Evolutionary conservation across 2,113 vertebrate species (phyloP).

Genomic region (Procavia capensis): DNA sequence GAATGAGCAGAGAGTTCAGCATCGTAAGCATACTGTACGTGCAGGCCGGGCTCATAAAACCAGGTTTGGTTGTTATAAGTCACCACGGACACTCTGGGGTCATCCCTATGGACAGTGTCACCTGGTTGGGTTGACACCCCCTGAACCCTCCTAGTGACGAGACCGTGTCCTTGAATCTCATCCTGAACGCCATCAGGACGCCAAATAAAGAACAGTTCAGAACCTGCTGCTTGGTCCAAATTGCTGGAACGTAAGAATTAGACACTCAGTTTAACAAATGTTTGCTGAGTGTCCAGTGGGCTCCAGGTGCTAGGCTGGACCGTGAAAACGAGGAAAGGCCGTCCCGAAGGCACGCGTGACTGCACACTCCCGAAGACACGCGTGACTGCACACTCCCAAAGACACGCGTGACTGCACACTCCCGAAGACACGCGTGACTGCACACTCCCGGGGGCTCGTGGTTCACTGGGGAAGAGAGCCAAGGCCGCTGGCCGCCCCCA

Average conservation of each 20-base stretch:
- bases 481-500: not conserved
- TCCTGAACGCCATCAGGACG: not conserved
- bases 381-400: no score
- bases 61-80: no score
- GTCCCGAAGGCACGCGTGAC: fast-evolving
- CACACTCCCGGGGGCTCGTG: fast-evolving
- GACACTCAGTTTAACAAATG: not conserved
- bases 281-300: not conserved
- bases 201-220: not conserved
- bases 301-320: not conserved
- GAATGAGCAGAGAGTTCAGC: no score
- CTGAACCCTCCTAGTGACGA: not conserved
- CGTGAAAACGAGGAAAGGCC: no score
- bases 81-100: no score
- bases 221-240: not conserved
- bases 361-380: no score
- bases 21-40: no score
- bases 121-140: no score
- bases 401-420: no score
- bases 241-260: not conserved
- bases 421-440: not conserved
- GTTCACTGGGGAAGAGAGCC: fast-evolving
- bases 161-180: no score
- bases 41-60: no score
- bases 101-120: no score